These are phyloP conservation scores for Carterocephalus palaemon DNA, from an alignment of 2,888 invertebrate genomes.

Conservation along the genomic window DNA sequence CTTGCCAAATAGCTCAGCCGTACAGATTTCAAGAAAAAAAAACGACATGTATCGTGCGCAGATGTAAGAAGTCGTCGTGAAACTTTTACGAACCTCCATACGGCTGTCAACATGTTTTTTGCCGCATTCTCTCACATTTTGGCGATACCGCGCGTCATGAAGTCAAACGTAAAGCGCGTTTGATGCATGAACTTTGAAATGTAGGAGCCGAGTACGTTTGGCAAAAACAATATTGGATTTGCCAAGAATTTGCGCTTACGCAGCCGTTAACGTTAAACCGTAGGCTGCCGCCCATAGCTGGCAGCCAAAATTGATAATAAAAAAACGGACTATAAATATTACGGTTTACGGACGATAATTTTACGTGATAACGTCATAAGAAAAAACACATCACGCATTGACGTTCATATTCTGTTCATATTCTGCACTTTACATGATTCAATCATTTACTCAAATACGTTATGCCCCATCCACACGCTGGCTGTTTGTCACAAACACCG, in stretches of 20 bases:
- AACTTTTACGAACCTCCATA: neutral
- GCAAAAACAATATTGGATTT: conserved; percentile 42
- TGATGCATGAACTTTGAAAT: conserved; percentile 15
- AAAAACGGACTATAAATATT: no score
- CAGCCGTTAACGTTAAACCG: conserved; percentile 18
- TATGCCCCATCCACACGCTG: no score
- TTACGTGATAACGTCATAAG: no score
- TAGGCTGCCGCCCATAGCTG: no score
- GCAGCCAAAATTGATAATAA: no score
- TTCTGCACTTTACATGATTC: no score
- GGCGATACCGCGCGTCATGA: neutral
- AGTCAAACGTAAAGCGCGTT: neutral
- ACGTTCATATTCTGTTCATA: no score
- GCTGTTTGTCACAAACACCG: no score
- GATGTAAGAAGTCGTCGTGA: neutral
- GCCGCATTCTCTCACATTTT: neutral
- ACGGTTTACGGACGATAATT: no score
- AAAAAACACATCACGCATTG: no score
- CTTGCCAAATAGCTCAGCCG: conserved; percentile 15
- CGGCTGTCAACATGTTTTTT: conserved; percentile 1
- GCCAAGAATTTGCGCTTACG: conserved; percentile 33
- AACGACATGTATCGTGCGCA: conserved; percentile 1
- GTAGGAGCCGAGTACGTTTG: conserved; percentile 37
- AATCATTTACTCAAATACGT: no score
- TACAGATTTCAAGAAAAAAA: conserved; percentile 2